Evolutionary conservation across 2,797 vertebrate genomes (phyloP).

Genomic region (Girardinus metallicus): DNA sequence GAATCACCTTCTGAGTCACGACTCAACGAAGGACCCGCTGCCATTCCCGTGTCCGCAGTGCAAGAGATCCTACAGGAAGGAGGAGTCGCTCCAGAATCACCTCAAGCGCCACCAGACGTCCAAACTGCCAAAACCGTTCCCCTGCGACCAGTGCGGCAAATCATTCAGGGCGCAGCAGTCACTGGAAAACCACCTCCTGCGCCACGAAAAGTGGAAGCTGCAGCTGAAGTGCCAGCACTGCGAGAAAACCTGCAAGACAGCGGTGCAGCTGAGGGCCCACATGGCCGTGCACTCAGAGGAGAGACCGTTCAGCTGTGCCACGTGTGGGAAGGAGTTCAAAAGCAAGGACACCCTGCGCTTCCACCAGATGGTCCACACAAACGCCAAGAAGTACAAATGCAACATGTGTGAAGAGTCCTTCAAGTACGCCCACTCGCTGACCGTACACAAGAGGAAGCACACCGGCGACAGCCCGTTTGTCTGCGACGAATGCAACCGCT

Average conservation of each 20-base stretch:
- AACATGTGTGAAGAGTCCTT: conserved; percentile 70
- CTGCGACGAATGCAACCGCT: conserved; percentile 62
- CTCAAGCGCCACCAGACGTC: conserved; percentile 60
- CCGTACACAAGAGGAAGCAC: conserved; percentile 76
- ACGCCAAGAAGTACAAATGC: conserved; percentile 71
- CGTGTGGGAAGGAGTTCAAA: conserved; percentile 81
- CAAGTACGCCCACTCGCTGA: conserved; percentile 72
- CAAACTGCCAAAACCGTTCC: conserved; percentile 68
- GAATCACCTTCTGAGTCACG: conserved; percentile 58
- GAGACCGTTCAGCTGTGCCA: conserved; percentile 74
- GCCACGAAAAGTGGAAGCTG: conserved; percentile 71
- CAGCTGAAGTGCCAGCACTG: conserved; percentile 65
- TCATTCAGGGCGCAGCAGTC: conserved; percentile 66
- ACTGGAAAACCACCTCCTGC: conserved; percentile 72
- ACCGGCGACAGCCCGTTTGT: conserved; percentile 66
- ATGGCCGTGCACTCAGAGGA: conserved; percentile 76
- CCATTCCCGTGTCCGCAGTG: conserved; percentile 70
- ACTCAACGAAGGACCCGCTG: conserved; percentile 36
- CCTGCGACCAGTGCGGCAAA: conserved; percentile 74
- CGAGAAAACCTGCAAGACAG: conserved; percentile 71
- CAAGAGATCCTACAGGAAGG: conserved; percentile 64
- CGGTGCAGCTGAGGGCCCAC: conserved; percentile 70
- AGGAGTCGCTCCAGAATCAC: conserved; percentile 73
- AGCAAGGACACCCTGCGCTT: conserved; percentile 78
- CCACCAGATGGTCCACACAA: conserved; percentile 80